Evolutionary conservation across 2,888 invertebrate genomes (phyloP).

Genomic region (Bedellia somnulentella): DNA sequence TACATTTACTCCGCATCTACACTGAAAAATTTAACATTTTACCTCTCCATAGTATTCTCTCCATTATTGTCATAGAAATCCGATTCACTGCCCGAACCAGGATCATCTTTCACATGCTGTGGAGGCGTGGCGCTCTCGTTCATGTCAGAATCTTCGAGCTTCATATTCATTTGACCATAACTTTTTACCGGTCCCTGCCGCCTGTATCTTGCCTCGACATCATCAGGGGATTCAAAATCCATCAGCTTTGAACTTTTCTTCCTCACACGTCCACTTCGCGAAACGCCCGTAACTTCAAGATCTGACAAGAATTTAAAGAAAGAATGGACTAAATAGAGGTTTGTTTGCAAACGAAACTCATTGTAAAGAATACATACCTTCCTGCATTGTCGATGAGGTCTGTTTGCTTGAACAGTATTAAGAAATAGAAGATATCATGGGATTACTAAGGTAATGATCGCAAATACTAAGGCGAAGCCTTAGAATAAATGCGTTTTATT

Average conservation of each 20-base stretch:
- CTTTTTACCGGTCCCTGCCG: conserved; percentile 37
- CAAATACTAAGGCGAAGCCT: no score
- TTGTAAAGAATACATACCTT: background rate
- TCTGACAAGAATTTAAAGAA: no score
- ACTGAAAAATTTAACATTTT: no score
- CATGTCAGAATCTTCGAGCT: conserved; percentile 24
- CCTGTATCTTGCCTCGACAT: conserved; percentile 67
- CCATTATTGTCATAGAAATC: conserved; percentile 47
- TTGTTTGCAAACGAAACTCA: background rate
- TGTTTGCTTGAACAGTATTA: no score
- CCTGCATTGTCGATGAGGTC: background rate
- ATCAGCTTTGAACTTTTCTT: conserved; percentile 94
- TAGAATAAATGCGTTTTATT: no score
- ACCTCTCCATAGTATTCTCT: conserved; percentile 49
- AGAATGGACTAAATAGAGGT: background rate
- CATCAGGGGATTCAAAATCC: conserved; percentile 91
- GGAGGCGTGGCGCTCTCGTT: conserved; percentile 16
- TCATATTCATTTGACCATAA: conserved; percentile 24
- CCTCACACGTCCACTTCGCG: conserved; percentile 85
- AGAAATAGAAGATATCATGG: no score
- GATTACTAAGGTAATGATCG: no score
- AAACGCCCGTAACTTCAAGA: conserved; percentile 83
- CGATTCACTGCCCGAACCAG: conserved; percentile 42
- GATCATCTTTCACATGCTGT: conserved; percentile 21
- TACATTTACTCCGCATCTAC: no score